Evolutionary conservation across 1,140 invertebrate species (phyloP), one percentile per base, ranked within the genome.

Genomic region (Chionoecetes opilio): DNA sequence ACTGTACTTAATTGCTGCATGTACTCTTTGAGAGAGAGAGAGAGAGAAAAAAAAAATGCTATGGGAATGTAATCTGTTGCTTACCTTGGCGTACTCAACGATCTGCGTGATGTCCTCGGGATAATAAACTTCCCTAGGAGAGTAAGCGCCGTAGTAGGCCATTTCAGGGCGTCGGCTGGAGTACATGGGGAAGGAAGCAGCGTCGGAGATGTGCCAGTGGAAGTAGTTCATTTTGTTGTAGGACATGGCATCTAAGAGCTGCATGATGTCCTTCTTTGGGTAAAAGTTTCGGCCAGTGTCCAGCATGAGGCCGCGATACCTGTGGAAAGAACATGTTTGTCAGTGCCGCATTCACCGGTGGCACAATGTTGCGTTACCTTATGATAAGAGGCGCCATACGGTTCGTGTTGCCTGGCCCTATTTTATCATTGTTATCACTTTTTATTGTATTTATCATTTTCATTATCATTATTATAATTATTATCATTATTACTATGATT

Each of bases 131-230:
- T 96, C 95, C 32, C 90, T 82, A 3, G 95, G 46, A 26, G 86
- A 90, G 87, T 96, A 96, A 29, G 95, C 94, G 9, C 95, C 95
- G 41, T 96, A 96, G 46, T 96, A 95, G n/a, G 95, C 88, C 93
- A 96, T 91, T 34, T 93, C 86, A 34, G 95, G 95, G 46, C 31
- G 29, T 3, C 84, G 53, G 85, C 53, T 82, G 53, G 93, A 98
- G 53, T 98, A 98, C 91, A 98, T 98, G 0, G 98, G 98, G 96
- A 99, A 99, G 96, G 98, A 99, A 31, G 99, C 98, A 0, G 98
- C 98, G 96, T 99, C 98, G 0, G 98, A 98, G 17, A 99, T 98
- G 96, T 99, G 98, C 98, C 98, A 99, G 96, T 99, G 98, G 97
- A 99, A 98, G 0, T 98, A 98, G 96, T 99, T 99, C 84, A 99